Conservation (phyloP, 2,888 invertebrate species). For the Leptinotarsa rubiginosa region DNA sequence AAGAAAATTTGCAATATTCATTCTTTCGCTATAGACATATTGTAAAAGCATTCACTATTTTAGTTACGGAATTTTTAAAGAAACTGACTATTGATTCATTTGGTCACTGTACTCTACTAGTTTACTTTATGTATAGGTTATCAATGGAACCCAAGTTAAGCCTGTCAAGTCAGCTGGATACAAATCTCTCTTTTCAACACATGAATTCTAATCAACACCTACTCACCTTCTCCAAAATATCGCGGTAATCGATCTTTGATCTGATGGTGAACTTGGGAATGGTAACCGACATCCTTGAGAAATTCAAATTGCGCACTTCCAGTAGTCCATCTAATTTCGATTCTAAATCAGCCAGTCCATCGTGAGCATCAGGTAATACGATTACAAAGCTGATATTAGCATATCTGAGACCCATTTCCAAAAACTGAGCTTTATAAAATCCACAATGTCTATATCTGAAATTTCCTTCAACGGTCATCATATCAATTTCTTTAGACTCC, state of each 20-base stretch:
- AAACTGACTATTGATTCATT: no score
- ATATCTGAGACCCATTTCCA: conserved; percentile 52
- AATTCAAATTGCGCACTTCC: background rate
- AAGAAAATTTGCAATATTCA: no score
- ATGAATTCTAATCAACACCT: no score
- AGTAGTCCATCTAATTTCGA: background rate
- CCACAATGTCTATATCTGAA: conserved; percentile 53
- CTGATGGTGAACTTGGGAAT: conserved; percentile 51
- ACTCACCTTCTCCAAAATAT: conserved; percentile 48
- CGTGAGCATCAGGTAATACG: conserved; percentile 50
- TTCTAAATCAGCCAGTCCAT: conserved; percentile 26
- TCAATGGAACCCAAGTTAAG: no score
- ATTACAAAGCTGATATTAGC: conserved; percentile 51
- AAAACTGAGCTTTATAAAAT: conserved; percentile 53
- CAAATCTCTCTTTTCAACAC: no score
- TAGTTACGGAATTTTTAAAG: no score
- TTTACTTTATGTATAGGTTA: no score
- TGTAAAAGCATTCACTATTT: no score
- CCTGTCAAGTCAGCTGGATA: no score
- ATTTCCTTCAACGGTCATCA: conserved; percentile 51
- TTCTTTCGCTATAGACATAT: no score
- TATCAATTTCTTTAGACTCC: conserved; percentile 53
- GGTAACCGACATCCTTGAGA: conserved; percentile 40
- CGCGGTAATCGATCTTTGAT: conserved; percentile 44
- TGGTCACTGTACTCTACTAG: no score